Evolutionary conservation across 2,888 invertebrate genomes (phyloP).

Genomic region (Spialia ferax): DNA sequence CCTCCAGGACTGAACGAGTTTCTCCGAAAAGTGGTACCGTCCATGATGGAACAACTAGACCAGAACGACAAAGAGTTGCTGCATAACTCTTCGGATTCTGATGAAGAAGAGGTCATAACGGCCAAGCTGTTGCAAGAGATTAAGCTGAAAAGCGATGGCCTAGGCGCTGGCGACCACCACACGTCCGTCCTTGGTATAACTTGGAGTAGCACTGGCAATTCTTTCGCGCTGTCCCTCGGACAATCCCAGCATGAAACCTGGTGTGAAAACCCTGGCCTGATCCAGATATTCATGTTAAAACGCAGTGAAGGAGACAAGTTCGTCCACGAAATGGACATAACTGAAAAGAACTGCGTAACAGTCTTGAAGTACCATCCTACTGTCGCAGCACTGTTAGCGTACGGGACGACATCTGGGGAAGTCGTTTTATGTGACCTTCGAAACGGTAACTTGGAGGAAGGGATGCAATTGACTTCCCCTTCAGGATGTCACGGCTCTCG

Average conservation of each 20-base stretch:
- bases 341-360: conserved; percentile 72
- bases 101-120: conserved; percentile 65
- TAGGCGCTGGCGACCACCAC: conserved; percentile 67
- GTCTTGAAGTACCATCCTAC: conserved; percentile 69
- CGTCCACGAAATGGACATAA: conserved; percentile 62
- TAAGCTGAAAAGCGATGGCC: conserved; percentile 52
- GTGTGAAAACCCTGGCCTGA: conserved; percentile 71
- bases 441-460: conserved; percentile 53
- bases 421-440: conserved; percentile 69
- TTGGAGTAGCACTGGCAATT: conserved; percentile 73
- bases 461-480: conserved; percentile 62
- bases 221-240: conserved; percentile 70
- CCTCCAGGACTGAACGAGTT: conserved; percentile 72
- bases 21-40: conserved; percentile 69
- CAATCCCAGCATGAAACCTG: conserved; percentile 68
- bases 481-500: conserved; percentile 66
- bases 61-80: conserved; percentile 58
- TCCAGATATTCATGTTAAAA: conserved; percentile 67
- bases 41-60: conserved; percentile 71
- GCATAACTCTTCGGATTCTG: conserved; percentile 71
- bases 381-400: conserved; percentile 67
- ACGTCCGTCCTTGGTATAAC: conserved; percentile 62
- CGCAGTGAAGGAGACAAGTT: conserved; percentile 81
- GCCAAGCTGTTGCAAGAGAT: conserved; percentile 71
- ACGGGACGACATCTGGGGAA: conserved; percentile 72